Evolutionary conservation across 2,888 invertebrate genomes (phyloP), one percentile per base, ranked within the genome.

Genomic region (Parelbella ahira): DNA sequence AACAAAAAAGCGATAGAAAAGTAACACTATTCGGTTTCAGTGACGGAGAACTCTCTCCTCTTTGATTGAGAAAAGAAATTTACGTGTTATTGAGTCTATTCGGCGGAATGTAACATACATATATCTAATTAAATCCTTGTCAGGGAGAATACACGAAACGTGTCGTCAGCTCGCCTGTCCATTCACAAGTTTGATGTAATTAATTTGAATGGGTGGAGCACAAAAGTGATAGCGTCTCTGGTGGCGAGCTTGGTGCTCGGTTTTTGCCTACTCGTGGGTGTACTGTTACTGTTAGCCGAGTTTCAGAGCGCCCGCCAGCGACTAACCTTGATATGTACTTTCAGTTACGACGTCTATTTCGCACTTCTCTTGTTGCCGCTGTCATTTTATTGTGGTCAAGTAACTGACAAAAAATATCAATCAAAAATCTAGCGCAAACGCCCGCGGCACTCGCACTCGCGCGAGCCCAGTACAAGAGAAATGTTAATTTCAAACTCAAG

Each of bases 341-440:
- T 84, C 83, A 81, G 84, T 83, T 83, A 78, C 82, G 73, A 74
- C 65, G 71, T 77, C 79, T 68, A 82, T 86, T 87, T 83, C 70
- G 84, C 84, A 82, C 80, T 83, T 64, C 75, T 87, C 82, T 84
- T 81, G 80, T 84, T 83, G 83, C 70, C 72, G 68, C 77, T 78
- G 78, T 82, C 83, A 79, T 81, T 81, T 84, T 78, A 83, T 86
- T 86, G 84, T 86, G 81, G 75, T 74, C 81, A 79, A 80, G 78
- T 78, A 77, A 64, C 79, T 68, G 67, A 86, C 82, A 87, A 87
- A 87, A 87, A 87, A 87, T 86, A 87, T 86, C 84, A 87, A 87
- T 87, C 87, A 83, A 86, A 86, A 84, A 84, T 87, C 84, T 87
- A 79, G 87, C 76, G 79, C 86, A 86, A 80, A 76, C 70, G 82